Evolutionary conservation across 2,113 vertebrate genomes (phyloP).

Genomic region (Cyrtonyx montezumae): DNA sequence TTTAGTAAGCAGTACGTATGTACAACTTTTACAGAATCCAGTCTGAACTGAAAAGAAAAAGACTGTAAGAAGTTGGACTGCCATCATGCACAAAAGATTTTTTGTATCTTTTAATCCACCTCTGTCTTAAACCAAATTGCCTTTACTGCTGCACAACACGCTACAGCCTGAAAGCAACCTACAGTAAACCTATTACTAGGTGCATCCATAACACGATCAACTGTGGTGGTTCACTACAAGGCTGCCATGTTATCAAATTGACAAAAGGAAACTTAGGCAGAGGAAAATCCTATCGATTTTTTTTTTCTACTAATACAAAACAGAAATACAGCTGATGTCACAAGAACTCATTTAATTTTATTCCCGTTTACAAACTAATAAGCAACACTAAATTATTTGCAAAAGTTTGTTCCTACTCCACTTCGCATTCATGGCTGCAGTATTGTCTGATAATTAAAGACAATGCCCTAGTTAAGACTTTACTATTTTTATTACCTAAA

Average conservation of each 20-base stretch:
- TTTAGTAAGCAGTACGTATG: background rate
- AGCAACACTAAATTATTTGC: background rate
- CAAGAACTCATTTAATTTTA: background rate
- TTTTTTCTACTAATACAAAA: background rate
- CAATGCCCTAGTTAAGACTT: background rate
- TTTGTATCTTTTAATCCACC: background rate
- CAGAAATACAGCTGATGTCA: background rate
- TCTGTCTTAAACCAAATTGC: background rate
- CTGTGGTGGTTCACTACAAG: background rate
- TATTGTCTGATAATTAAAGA: background rate
- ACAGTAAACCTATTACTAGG: background rate
- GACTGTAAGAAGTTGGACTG: background rate
- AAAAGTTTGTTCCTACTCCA: background rate
- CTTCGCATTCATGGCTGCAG: background rate
- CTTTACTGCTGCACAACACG: background rate
- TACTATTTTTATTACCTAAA: background rate
- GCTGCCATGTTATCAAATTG: background rate
- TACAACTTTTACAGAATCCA: background rate
- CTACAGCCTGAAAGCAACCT: background rate
- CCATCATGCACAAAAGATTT: background rate
- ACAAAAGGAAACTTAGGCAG: background rate
- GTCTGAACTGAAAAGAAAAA: background rate
- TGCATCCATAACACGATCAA: background rate
- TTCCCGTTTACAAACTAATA: background rate
- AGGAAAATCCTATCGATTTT: conserved; percentile 23